Evolutionary conservation across 2,797 vertebrate species (phyloP), one percentile per base, ranked within the genome.

Genomic region (Protonibea diacanthus): DNA sequence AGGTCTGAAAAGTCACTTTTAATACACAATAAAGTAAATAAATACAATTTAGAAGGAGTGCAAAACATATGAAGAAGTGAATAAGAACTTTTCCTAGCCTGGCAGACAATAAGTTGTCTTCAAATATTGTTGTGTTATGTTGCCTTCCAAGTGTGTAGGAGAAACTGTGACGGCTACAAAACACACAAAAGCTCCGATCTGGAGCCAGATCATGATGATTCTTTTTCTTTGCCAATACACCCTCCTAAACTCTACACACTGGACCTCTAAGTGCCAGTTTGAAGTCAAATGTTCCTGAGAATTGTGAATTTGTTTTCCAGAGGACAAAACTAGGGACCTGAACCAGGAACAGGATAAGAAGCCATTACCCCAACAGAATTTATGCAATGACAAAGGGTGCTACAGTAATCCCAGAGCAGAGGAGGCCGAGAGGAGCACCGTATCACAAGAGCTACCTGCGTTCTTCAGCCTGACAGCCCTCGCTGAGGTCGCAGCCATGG

Each of bases 401-500:
- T 93, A 94, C 60, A 94, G 93, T 91, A 91, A 86, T 78, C 56
- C 94, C 18, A 90, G 91, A 85, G 89, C 88, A 17, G 92, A 94
- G 51, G 95, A 95, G 85, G 91, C 90, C 0, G 96, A 96, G 84
- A 94, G 94, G 91, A 95, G 95, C 73, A 87, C 95, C 0, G 90
- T 94, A 80, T 95, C 97, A 67, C 90, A 86, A 44, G 91, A 93
- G 78, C 91, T 96, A 77, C 95, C 96, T 58, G 96, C 98, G 0
- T 99, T 99, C 94, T 99, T 99, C 85, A 99, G 98, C 91, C 93
- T 99, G 67, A 96, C 97, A 18, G 98, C 98, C 21, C 96, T 99
- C n/a, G 98, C 98, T 6, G 98, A 99, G 86, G 98, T 99, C 21
- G 98, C 98, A 27, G 98, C 98, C 90, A 99, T 99, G 98, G 98